Conservation (phyloP, 2,113 vertebrate species). For the Gasterosteus aculeatus region DNA sequence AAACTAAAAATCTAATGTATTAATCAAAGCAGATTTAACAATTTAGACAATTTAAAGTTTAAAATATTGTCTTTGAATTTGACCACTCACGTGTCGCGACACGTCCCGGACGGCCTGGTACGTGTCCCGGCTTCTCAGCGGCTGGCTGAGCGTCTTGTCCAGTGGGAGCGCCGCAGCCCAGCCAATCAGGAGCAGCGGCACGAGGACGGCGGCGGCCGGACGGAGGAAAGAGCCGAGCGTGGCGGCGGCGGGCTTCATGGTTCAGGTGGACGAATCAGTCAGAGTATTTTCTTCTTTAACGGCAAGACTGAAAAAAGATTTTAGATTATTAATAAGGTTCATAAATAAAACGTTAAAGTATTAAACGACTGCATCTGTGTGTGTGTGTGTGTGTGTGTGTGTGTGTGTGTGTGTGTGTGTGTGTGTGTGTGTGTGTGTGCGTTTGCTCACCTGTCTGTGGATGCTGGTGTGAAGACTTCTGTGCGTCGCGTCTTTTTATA, state of each 20-base stretch:
- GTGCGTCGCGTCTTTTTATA: slow-evolving; percentile 52
- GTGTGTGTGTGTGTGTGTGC: too few species aligned
- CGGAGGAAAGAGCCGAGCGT: background rate
- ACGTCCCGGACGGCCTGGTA: slow-evolving; percentile 3
- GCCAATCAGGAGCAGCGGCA: slow-evolving; percentile 65
- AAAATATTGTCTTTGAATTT: background rate
- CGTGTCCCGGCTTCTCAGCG: slow-evolving; percentile 28
- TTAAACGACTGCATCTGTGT: background rate
- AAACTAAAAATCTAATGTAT: background rate
- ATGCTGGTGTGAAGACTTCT: slow-evolving; percentile 35
- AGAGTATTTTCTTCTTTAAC: slow-evolving; percentile 16
- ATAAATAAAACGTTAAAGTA: background rate
- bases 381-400: too few species aligned
- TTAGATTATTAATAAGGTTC: background rate
- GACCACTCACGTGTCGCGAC: slow-evolving; percentile 51
- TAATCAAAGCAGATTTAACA: background rate
- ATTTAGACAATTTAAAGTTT: background rate
- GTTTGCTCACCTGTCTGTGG: slow-evolving; percentile 52
- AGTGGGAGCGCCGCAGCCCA: slow-evolving; percentile 27
- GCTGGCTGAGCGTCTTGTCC: slow-evolving; percentile 9
- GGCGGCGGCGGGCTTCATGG: slow-evolving; percentile 35
- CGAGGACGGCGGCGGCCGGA: background rate
- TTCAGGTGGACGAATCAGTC: background rate
- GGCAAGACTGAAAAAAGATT: slow-evolving; percentile 27
- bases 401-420: too few species aligned